Conservation (phyloP, 2,888 invertebrate genomes). For the Ryuthela nishihirai region DNA sequence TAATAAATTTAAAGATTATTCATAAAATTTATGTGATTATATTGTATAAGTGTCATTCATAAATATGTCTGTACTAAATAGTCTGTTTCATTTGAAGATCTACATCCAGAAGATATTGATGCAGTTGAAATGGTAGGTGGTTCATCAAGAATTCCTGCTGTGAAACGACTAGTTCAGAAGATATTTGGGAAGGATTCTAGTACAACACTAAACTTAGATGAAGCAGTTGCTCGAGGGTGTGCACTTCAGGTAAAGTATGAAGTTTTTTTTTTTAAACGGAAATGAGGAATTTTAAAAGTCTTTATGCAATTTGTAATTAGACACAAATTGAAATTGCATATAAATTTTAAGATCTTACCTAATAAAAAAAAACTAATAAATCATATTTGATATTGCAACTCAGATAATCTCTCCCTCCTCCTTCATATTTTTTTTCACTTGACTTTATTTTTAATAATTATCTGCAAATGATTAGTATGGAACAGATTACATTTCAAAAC, state of each 20-base stretch:
- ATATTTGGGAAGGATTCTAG: constrained; percentile 74
- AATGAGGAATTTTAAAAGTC: too few species aligned
- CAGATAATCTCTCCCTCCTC: too few species aligned
- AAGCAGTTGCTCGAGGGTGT: constrained; percentile 94
- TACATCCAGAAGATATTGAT: constrained; percentile 79
- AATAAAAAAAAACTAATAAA: too few species aligned
- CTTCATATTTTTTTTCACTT: too few species aligned
- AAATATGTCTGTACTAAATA: neutral
- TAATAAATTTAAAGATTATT: neutral
- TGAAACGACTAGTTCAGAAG: constrained; percentile 51
- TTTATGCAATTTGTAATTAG: too few species aligned
- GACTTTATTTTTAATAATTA: too few species aligned
- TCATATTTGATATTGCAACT: too few species aligned
- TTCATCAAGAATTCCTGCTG: constrained; percentile 85
- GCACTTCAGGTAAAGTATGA: constrained; percentile 62
- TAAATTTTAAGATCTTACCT: too few species aligned
- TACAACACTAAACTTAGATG: constrained; percentile 93
- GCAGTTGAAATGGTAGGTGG: constrained; percentile 97
- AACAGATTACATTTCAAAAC: too few species aligned
- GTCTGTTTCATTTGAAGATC: constrained; percentile 56
- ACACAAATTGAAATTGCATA: too few species aligned
- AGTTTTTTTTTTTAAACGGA: too few species aligned
- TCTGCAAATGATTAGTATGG: too few species aligned
- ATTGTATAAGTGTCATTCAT: neutral
- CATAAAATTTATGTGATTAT: neutral